These are phyloP conservation scores for Capreolus pygargus DNA, from an alignment of 2,113 vertebrate genomes.

Conservation along the genomic window DNA sequence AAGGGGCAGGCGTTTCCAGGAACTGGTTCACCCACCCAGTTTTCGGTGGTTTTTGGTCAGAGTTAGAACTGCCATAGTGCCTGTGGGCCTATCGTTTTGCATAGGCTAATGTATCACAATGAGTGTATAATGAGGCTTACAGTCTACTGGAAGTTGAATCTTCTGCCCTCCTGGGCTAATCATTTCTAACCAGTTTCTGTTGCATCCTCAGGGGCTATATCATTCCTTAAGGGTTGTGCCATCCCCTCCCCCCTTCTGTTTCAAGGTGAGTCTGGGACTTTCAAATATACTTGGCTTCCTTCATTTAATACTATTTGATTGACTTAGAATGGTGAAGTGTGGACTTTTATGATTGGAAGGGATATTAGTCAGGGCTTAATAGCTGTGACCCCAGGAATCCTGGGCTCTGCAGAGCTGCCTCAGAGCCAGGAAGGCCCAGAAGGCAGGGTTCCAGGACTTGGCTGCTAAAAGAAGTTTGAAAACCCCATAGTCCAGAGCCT, in stretches of 20 bases:
- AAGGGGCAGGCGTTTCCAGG: not conserved
- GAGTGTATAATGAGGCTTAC: not conserved
- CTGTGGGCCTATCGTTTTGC: not conserved
- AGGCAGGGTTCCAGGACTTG: not conserved
- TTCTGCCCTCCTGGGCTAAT: not conserved
- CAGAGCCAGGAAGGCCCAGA: not conserved
- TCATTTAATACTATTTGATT: not conserved
- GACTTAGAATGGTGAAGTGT: not conserved
- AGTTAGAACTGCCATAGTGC: not conserved
- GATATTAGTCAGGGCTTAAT: not conserved
- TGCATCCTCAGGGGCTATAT: not conserved
- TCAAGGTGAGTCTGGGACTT: not conserved
- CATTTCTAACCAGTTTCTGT: not conserved
- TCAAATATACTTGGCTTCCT: not conserved
- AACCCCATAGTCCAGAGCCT: not conserved
- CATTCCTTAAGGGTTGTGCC: not conserved
- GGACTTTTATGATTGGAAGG: not conserved
- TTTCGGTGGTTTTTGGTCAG: not conserved
- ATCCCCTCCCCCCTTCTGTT: not conserved
- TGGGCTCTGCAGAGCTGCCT: not conserved
- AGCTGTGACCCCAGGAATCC: not conserved
- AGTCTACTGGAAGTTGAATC: not conserved
- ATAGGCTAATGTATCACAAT: not conserved
- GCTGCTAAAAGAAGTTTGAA: not conserved
- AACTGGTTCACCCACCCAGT: not conserved